Percentiles rank a stretch among this genome's conserved stretches.
Evolutionary conservation across 2,888 invertebrate species (phyloP).

Genomic region (Euplexia lucipara): DNA sequence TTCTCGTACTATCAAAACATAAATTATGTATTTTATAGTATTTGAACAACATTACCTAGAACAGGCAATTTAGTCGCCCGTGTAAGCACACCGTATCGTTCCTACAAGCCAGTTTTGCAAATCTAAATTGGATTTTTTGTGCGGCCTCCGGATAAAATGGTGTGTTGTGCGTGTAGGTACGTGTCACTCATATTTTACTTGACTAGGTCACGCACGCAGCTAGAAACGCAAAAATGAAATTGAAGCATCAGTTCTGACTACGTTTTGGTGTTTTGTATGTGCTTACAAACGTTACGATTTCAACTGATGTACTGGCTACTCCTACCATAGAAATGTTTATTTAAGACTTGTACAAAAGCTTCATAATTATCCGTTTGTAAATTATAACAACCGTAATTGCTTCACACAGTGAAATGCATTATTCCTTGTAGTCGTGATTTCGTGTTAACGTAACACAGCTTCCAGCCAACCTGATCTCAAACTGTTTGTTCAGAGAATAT

Average conservation of each 20-base stretch:
- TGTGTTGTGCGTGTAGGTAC: constrained; percentile 23
- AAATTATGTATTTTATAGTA: no score
- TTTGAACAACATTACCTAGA: background rate
- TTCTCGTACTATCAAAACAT: no score
- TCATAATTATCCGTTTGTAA: background rate
- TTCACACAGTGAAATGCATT: background rate
- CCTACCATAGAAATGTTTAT: constrained; percentile 2
- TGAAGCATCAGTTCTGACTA: constrained; percentile 18
- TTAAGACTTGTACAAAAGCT: background rate
- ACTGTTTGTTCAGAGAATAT: background rate
- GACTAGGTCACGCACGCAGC: constrained; percentile 26
- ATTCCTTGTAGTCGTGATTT: background rate
- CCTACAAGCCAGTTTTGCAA: constrained; percentile 29
- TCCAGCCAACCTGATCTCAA: background rate
- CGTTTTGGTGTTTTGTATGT: constrained; percentile 3
- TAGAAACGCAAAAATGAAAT: constrained; percentile 14
- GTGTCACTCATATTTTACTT: constrained; percentile 56
- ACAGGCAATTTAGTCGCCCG: background rate
- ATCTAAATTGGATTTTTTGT: constrained; percentile 56
- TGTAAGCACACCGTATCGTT: constrained; percentile 1
- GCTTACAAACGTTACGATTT: constrained; percentile 3
- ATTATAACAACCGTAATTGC: background rate
- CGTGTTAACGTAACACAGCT: background rate
- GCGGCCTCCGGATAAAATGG: constrained; percentile 25
- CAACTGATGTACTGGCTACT: background rate